phyloP scores from a whole-genome alignment of 2,888 invertebrate species.

The Sminthurides aquaticus region DNA sequence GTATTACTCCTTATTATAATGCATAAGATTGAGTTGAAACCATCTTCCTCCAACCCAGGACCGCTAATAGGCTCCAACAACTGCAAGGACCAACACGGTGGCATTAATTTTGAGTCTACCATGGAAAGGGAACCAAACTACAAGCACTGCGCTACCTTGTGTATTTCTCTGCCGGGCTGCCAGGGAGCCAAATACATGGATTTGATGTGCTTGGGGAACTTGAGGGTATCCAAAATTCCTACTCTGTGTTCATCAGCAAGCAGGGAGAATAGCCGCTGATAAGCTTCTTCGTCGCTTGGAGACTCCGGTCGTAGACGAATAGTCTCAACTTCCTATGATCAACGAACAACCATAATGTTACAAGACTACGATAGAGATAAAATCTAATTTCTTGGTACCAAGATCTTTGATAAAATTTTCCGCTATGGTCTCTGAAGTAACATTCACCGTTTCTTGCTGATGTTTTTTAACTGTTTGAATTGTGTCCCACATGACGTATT shows the following conservation, averaged over 20 bases:
- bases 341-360: too few relatives aligned
- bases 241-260: background rate
- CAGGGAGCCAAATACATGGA: background rate
- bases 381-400: too few relatives aligned
- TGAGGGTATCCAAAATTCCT: background rate
- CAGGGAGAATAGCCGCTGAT: background rate
- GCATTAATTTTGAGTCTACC: too few relatives aligned
- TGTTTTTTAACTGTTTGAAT: background rate
- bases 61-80: background rate
- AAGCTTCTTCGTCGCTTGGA: background rate
- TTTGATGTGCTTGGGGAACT: background rate
- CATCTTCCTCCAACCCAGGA: background rate
- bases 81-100: too few relatives aligned
- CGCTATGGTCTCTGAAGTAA: background rate
- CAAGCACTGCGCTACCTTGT: background rate
- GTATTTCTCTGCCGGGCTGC: background rate
- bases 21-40: background rate
- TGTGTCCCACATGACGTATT: background rate
- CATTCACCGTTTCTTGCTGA: background rate
- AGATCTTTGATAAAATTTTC: too few relatives aligned
- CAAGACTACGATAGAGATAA: too few relatives aligned
- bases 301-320: background rate
- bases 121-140: too few relatives aligned
- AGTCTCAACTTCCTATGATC: background rate
- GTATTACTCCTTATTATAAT: background rate